Percentiles rank a stretch among this genome's conserved stretches.
These are phyloP conservation scores for Basileuterus tristriatus DNA, from an alignment of 2,797 vertebrate species.

Conservation along the genomic window DNA sequence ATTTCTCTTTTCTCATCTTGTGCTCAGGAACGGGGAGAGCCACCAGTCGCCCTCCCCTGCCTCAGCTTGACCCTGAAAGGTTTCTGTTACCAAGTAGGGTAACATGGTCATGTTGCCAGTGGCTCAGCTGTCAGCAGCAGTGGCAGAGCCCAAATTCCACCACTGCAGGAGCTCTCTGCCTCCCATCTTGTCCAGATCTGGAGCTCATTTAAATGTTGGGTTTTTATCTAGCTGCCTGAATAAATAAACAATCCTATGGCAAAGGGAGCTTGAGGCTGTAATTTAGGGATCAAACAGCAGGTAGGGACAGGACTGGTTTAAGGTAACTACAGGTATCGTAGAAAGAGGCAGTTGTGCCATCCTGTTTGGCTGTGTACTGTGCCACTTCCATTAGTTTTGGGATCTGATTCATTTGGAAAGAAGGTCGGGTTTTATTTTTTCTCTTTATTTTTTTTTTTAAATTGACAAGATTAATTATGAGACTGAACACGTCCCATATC, in stretches of 20 bases:
- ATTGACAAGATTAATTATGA: not conserved
- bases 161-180: not conserved
- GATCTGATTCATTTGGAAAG: not conserved
- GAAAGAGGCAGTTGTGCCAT: not conserved
- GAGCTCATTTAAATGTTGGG: not conserved
- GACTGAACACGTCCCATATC: not conserved
- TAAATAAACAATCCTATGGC: not conserved
- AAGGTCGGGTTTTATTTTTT: not conserved
- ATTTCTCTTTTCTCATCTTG: not conserved
- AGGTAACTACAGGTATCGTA: not conserved
- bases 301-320: not conserved
- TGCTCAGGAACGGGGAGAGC: not conserved
- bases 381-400: not conserved
- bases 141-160: not conserved
- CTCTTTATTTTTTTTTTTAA: not conserved
- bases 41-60: fast-evolving
- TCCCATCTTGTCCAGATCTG: not conserved
- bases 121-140: not conserved
- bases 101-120: not conserved
- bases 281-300: not conserved
- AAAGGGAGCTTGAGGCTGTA: not conserved
- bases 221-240: not conserved
- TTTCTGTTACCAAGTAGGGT: not conserved
- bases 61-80: not conserved
- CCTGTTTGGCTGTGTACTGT: not conserved